phyloP scores from a whole-genome alignment of 2,888 invertebrate genomes.

The Tridacna crocea region DNA sequence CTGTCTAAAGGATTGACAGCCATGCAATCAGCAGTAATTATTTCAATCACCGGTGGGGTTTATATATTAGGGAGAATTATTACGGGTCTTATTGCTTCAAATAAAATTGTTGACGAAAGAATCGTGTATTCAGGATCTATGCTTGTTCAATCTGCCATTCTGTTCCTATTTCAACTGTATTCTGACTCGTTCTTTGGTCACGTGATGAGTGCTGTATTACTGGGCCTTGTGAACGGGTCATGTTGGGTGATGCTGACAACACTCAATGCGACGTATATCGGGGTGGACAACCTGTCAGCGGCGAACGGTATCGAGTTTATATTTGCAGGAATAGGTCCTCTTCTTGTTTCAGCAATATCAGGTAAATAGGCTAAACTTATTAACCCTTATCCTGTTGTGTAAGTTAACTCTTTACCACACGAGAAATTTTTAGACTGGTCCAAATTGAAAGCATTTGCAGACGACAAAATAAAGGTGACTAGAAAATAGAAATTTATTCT shows the following conservation, averaged over 20 bases:
- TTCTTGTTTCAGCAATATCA: neutral
- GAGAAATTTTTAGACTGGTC: too few species aligned
- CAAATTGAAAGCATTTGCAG: too few species aligned
- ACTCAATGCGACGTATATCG: slow-evolving; percentile 14
- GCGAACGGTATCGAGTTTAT: slow-evolving; percentile 21
- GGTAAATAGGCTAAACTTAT: neutral
- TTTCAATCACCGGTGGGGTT: slow-evolving; percentile 5
- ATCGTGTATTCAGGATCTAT: slow-evolving; percentile 18
- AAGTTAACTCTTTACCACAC: neutral
- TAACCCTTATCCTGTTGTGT: neutral
- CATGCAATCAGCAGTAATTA: slow-evolving; percentile 1
- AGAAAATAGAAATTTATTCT: too few species aligned
- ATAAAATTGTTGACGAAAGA: slow-evolving; percentile 3
- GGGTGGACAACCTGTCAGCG: slow-evolving; percentile 13
- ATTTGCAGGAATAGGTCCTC: slow-evolving; percentile 21
- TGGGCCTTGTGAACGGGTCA: slow-evolving; percentile 20
- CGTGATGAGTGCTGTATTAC: slow-evolving; percentile 8
- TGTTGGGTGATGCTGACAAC: slow-evolving; percentile 1
- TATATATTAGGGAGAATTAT: slow-evolving; percentile 12
- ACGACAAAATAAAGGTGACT: too few species aligned
- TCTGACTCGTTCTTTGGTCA: slow-evolving; percentile 15
- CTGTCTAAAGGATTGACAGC: slow-evolving; percentile 1
- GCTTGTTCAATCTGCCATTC: neutral
- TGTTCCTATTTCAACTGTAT: slow-evolving; percentile 21
- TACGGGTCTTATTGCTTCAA: slow-evolving; percentile 5